Percentiles rank a stretch among this genome's conserved stretches.
Conservation (phyloP, 2,888 invertebrate genomes). For the Mythimna albipuncta region DNA sequence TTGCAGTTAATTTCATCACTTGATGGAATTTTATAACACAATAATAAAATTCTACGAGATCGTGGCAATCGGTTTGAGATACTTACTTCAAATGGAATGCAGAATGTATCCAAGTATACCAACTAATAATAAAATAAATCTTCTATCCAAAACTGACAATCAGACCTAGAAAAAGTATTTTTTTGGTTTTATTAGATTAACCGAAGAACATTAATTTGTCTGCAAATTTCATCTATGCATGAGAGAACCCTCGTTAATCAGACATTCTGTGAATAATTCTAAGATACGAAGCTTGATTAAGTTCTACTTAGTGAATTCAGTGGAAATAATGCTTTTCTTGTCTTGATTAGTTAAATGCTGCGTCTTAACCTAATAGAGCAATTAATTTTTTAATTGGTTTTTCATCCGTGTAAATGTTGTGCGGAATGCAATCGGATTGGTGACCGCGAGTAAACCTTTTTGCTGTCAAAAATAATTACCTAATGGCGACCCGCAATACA, state of each 20-base stretch:
- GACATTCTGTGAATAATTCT: slow-evolving; percentile 52
- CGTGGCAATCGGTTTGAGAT: background rate
- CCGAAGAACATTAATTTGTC: slow-evolving; percentile 74
- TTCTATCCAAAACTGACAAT: background rate
- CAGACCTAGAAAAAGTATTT: slow-evolving; percentile 38
- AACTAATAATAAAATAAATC: background rate
- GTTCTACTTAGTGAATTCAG: slow-evolving; percentile 4
- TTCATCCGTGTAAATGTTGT: slow-evolving; percentile 13
- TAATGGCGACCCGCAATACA: background rate
- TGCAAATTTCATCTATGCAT: slow-evolving; percentile 77
- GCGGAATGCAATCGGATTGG: background rate
- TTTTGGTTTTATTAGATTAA: slow-evolving; percentile 71
- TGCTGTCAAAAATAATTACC: slow-evolving; percentile 11
- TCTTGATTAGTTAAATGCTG: slow-evolving; percentile 2
- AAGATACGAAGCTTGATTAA: slow-evolving; percentile 40
- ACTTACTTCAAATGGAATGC: background rate
- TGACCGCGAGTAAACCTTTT: slow-evolving; percentile 11
- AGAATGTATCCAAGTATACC: background rate
- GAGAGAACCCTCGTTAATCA: slow-evolving; percentile 68
- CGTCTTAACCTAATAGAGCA: slow-evolving; percentile 6
- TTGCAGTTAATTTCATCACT: slow-evolving; percentile 18
- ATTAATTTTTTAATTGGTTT: background rate
- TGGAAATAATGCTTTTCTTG: slow-evolving; percentile 31
- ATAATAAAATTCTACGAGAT: background rate
- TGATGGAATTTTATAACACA: slow-evolving; percentile 23